Base-by-base conservation (phyloP, 2,797 vertebrate genomes). In the Fundulus diaphanus region DNA sequence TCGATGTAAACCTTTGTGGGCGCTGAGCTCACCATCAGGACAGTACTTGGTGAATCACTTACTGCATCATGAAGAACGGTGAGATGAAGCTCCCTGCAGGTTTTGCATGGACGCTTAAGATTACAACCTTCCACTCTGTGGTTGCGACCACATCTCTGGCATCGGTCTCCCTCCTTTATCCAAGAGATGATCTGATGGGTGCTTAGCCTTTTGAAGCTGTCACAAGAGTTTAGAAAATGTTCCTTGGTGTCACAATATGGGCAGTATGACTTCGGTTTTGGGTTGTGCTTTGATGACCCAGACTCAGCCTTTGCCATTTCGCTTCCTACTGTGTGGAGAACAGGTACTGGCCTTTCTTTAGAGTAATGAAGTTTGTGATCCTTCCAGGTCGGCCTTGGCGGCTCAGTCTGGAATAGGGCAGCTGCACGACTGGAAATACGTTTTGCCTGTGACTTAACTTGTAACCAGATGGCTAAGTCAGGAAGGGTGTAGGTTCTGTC, bases 381-480 rank as follows among this genome's bases (percentile, higher is more conserved):
- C 2, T 18, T 57, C 54, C 15, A 27, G 15, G 9, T n/a, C n/a
- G n/a, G n/a, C 42, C 31, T 29, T 13, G 56, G 56, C 15, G n/a
- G 27, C n/a, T n/a, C 37, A 37, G 42, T 44, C 12, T 49, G 44
- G 9, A 33, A 63, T 20, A 73, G 20, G 20, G 44, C n/a, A 4
- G 42, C 57, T 35, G 71, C 57, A 7, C 22, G 11, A 22, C 57
- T 63, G 22, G 72, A 51, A 13, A 66, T 73, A 0, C 24, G 7
- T 61, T 49, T 73, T 16, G 72, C 72, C 5, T 73, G 59, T 3
- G 72, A 74, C 72, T 73, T 66, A 1, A 33, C 63, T 33, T 66
- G 59, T 4, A 73, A 5, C 72, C 31, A 73, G 1, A 2, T 2
- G 7, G 59, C 33, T 13, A 73, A n/a, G 15, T 73, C 71, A 31